These are phyloP conservation scores for Polydrusus pterygomalis DNA, from an alignment of 2,888 invertebrate genomes.

Conservation along the genomic window DNA sequence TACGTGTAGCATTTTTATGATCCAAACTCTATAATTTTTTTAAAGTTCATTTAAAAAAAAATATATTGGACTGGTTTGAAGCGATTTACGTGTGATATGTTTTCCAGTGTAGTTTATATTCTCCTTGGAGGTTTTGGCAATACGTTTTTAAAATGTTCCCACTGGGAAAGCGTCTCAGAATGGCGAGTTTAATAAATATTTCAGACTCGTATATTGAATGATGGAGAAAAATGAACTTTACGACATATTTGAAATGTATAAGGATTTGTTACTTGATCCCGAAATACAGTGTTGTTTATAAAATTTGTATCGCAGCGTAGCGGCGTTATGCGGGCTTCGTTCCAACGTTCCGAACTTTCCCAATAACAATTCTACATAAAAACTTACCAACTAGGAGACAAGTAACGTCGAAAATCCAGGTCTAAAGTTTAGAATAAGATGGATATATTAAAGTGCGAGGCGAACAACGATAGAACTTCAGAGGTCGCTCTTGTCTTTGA, in stretches of 20 bases:
- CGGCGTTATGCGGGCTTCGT: neutral
- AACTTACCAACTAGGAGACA: neutral
- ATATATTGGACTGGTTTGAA: too few relatives aligned
- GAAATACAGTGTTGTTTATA: neutral
- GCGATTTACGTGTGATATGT: too few relatives aligned
- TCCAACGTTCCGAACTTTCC: neutral
- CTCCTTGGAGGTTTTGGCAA: too few relatives aligned
- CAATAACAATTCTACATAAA: neutral
- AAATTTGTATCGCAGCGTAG: neutral
- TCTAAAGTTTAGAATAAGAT: constrained; percentile 2
- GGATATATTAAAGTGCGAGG: constrained; percentile 3
- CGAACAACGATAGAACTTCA: neutral
- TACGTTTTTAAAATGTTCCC: too few relatives aligned
- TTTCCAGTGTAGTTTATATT: too few relatives aligned
- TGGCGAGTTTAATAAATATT: constrained; percentile 23
- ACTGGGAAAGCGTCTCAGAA: neutral
- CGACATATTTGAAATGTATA: neutral
- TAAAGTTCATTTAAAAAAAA: too few relatives aligned
- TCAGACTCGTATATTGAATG: constrained; percentile 13
- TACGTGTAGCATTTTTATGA: too few relatives aligned
- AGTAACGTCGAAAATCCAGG: neutral
- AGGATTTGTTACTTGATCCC: neutral
- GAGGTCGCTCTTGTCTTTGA: neutral
- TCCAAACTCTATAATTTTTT: too few relatives aligned
- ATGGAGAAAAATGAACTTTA: constrained; percentile 11